Percentiles rank a stretch among this genome's conserved stretches.
Conservation (phyloP, 2,888 invertebrate genomes). For the Conchocele bisecta region DNA sequence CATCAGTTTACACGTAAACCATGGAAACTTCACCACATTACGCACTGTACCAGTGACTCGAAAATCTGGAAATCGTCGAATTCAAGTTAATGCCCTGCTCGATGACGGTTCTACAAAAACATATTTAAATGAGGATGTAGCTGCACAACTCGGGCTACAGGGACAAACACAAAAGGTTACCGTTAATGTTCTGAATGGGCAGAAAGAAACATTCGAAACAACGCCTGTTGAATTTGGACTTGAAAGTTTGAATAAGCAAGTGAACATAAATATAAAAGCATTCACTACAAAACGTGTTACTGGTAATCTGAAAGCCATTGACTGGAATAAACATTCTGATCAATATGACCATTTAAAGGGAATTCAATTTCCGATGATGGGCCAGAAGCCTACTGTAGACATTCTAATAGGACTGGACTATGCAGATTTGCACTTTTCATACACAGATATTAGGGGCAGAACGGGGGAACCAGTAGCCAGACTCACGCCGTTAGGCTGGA, state of each 20-base stretch:
- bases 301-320: constrained; percentile 25
- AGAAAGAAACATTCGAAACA: constrained; percentile 23
- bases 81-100: constrained; percentile 45
- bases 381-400: constrained; percentile 8
- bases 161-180: constrained; percentile 12
- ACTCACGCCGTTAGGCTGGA: constrained; percentile 49
- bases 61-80: constrained; percentile 2
- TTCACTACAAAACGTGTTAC: constrained; percentile 38
- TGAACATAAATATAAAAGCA: constrained; percentile 3
- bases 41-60: constrained; percentile 47
- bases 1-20: no score
- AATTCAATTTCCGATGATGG: constrained; percentile 33
- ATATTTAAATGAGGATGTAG: constrained; percentile 37
- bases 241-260: constrained; percentile 20
- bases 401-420: constrained; percentile 51
- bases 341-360: constrained; percentile 39
- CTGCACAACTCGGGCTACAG: constrained; percentile 26
- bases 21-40: constrained; percentile 17
- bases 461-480: constrained; percentile 44
- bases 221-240: constrained; percentile 24
- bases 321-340: constrained; percentile 31
- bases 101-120: constrained; percentile 51
- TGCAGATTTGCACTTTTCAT: constrained; percentile 28
- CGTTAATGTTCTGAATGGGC: constrained; percentile 26
- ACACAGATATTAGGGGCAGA: constrained; percentile 32